Evolutionary conservation across 1,140 invertebrate genomes (phyloP).

Genomic region (Bacillus rossius): DNA sequence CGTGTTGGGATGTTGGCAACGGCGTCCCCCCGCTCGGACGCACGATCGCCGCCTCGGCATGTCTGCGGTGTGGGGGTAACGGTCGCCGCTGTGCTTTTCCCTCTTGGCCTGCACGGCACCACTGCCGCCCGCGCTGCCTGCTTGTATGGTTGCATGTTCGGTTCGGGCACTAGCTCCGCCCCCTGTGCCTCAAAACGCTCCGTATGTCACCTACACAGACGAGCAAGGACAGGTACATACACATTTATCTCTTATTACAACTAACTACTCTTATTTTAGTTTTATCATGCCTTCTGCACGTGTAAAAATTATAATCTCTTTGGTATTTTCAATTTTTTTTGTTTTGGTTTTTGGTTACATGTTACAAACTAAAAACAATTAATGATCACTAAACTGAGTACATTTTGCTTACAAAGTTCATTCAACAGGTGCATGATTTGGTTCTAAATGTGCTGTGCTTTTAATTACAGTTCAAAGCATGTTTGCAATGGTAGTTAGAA

Average conservation of each 20-base stretch:
- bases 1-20: slow-evolving; percentile 5
- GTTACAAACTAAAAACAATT: too few relatives aligned
- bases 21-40: not conserved
- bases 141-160: slow-evolving; percentile 17
- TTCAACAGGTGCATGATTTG: too few relatives aligned
- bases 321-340: too few relatives aligned
- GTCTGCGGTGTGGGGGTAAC: slow-evolving; percentile 17
- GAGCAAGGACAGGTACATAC: slow-evolving; percentile 86
- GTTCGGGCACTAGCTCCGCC: slow-evolving; percentile 21
- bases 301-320: too few relatives aligned
- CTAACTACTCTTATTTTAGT: not conserved
- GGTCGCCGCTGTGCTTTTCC: slow-evolving; percentile 11
- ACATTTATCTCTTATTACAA: slow-evolving; percentile 13
- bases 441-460: too few relatives aligned
- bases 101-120: slow-evolving; percentile 9
- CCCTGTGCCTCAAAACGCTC: slow-evolving; percentile 75
- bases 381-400: too few relatives aligned
- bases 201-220: slow-evolving; percentile 92
- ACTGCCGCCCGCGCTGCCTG: slow-evolving; percentile 5
- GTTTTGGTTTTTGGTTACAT: too few relatives aligned
- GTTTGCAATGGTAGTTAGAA: too few relatives aligned
- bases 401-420: too few relatives aligned
- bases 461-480: too few relatives aligned
- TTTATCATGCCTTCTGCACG: too few relatives aligned
- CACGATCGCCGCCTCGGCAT: slow-evolving; percentile 8